A percentile compares a stretch with the other conserved stretches of the same genome.
These are phyloP conservation scores for Ichneumoninae sp. DNA, from an alignment of 2,888 invertebrate species.

Conservation along the genomic window DNA sequence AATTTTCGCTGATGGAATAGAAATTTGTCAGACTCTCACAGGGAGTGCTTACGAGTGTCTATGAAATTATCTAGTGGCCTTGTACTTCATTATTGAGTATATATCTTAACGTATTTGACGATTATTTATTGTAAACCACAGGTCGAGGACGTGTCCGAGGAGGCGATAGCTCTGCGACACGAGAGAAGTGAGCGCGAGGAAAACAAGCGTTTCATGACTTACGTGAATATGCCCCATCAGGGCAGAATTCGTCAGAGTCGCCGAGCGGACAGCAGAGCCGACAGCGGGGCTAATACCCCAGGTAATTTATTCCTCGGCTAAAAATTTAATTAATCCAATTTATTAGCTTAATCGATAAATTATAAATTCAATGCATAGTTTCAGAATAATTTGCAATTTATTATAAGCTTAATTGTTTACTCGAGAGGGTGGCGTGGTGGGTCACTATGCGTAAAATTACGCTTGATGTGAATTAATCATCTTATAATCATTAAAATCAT, in stretches of 20 bases:
- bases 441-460: too few species aligned
- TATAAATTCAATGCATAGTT: too few species aligned
- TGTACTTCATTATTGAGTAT: not conserved
- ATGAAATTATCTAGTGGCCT: too few species aligned
- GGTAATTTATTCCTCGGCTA: slow-evolving; percentile 75
- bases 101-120: not conserved
- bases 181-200: slow-evolving; percentile 92
- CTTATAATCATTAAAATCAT: not conserved
- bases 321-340: not conserved
- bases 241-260: slow-evolving; percentile 87
- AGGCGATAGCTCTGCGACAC: slow-evolving; percentile 90
- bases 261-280: slow-evolving; percentile 88
- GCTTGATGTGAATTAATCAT: not conserved
- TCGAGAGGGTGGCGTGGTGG: too few species aligned
- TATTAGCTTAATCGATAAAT: too few species aligned
- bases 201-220: slow-evolving; percentile 90
- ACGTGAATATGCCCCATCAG: slow-evolving; percentile 84
- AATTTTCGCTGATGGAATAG: too few species aligned
- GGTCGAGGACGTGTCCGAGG: slow-evolving; percentile 93
- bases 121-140: slow-evolving; percentile 69
- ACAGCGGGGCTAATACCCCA: slow-evolving; percentile 90
- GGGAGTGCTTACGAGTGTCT: too few species aligned
- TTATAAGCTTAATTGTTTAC: not conserved
- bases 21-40: too few species aligned
- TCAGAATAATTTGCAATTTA: not conserved